Conservation (phyloP, 2,113 vertebrate genomes). For the Oncorhynchus gorbuscha region DNA sequence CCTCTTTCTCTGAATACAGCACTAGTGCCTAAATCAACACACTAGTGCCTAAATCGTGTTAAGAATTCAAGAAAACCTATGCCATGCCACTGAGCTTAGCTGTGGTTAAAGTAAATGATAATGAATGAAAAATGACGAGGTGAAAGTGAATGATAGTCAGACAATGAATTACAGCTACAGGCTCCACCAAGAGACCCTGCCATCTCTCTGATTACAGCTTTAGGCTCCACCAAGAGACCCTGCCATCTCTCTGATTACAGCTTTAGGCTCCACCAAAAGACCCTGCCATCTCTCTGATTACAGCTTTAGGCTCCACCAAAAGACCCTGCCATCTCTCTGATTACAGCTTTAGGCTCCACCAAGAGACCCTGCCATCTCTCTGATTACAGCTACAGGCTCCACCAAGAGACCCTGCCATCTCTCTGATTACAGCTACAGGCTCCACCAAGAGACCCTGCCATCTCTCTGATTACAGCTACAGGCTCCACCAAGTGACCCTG, state of each 20-base stretch:
- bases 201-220: no score
- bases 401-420: conserved; percentile 25
- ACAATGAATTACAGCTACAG: not conserved
- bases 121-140: not conserved
- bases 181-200: no score
- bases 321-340: conserved; percentile 39
- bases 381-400: conserved; percentile 48
- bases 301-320: conserved; percentile 38
- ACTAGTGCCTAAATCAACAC: conserved; percentile 73
- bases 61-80: no score
- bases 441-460: conserved; percentile 25
- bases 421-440: conserved; percentile 51
- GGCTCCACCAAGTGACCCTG: conserved; percentile 27
- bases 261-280: conserved; percentile 19
- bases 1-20: conserved; percentile 56
- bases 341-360: conserved; percentile 43
- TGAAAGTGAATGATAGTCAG: conserved; percentile 5
- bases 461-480: conserved; percentile 50
- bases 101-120: no score
- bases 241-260: conserved; percentile 52
- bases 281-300: conserved; percentile 44
- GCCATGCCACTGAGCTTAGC: no score
- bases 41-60: conserved; percentile 57
- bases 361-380: conserved; percentile 29
- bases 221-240: conserved; percentile 29